These are phyloP conservation scores for Muntiacus muntjak DNA, from an alignment of 2,113 vertebrate genomes.

Conservation along the genomic window DNA sequence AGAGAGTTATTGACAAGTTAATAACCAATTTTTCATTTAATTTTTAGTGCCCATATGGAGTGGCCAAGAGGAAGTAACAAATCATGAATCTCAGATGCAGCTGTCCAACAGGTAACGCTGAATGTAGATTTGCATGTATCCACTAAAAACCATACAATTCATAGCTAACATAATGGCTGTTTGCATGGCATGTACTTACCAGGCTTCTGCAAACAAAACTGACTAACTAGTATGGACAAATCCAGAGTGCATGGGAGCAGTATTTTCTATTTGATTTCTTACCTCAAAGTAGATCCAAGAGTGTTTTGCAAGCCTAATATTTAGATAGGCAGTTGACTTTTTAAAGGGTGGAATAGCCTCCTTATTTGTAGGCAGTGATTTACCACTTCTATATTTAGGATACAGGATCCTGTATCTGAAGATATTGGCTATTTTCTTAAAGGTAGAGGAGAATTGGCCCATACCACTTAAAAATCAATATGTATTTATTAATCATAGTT, in stretches of 20 bases:
- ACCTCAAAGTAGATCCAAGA: neutral
- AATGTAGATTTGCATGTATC: neutral
- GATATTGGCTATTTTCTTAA: neutral
- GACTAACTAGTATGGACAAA: neutral
- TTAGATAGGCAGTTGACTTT: neutral
- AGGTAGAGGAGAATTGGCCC: neutral
- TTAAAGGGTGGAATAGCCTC: neutral
- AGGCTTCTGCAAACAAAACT: neutral
- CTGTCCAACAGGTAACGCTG: slow-evolving; percentile 87
- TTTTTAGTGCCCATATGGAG: slow-evolving; percentile 88
- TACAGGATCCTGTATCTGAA: neutral
- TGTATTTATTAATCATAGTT: neutral
- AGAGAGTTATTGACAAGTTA: neutral
- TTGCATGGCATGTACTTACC: neutral
- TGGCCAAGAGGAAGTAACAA: slow-evolving; percentile 74
- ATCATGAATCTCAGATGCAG: slow-evolving; percentile 80
- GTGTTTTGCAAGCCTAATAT: neutral
- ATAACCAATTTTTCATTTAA: slow-evolving; percentile 58
- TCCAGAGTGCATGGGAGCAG: neutral
- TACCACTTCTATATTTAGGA: neutral
- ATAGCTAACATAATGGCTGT: neutral
- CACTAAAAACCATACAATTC: neutral
- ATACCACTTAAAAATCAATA: neutral
- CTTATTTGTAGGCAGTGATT: neutral
- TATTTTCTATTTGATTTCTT: slow-evolving; percentile 19